These are phyloP conservation scores for Grallaria varia DNA, from an alignment of 2,113 vertebrate species.

Conservation along the genomic window DNA sequence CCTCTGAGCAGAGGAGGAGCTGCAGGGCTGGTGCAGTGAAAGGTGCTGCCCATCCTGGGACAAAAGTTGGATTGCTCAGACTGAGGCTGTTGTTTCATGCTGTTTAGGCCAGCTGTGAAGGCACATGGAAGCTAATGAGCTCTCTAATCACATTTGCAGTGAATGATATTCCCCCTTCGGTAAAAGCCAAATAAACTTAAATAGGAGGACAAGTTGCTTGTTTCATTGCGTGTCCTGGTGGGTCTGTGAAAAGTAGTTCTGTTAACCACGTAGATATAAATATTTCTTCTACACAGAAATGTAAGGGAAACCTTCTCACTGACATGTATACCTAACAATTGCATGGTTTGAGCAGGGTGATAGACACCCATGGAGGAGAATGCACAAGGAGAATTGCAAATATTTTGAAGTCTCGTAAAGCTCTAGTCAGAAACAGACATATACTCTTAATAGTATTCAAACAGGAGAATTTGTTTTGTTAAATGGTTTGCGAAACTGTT, in stretches of 20 bases:
- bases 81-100: background rate
- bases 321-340: background rate
- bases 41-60: background rate
- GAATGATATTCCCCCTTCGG: background rate
- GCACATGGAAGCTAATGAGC: background rate
- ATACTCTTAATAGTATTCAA: accelerated
- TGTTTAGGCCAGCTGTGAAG: background rate
- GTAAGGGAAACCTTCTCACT: background rate
- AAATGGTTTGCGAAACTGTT: background rate
- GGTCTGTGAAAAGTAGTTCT: background rate
- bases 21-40: background rate
- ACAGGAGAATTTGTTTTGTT: background rate
- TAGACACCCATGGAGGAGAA: background rate
- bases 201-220: background rate
- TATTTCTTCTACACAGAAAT: background rate
- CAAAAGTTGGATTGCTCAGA: background rate
- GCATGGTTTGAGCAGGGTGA: background rate
- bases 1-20: background rate
- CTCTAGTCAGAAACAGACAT: background rate
- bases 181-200: background rate
- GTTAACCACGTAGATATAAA: background rate
- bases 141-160: background rate
- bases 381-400: background rate
- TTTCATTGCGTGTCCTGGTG: background rate
- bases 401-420: background rate